A percentile compares a stretch with the other conserved stretches of the same genome.
Conservation (phyloP, 2,797 vertebrate genomes). For the Scomberomorus guttatus region DNA sequence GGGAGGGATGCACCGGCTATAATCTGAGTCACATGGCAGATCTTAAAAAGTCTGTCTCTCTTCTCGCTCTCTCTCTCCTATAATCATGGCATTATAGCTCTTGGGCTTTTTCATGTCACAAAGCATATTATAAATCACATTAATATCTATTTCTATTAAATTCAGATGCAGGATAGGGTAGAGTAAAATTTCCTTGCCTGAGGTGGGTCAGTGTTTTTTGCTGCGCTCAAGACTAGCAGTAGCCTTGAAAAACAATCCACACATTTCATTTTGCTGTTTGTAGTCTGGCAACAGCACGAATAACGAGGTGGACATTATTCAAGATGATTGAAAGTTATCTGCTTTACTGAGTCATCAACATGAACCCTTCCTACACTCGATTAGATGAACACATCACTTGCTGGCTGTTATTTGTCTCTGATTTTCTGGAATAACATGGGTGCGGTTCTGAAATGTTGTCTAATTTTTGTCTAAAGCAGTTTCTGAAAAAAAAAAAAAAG, state of each 20-base stretch:
- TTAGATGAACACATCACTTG: background rate
- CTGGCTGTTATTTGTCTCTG: slow-evolving; percentile 4
- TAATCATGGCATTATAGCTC: slow-evolving; percentile 64
- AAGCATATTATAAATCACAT: slow-evolving; percentile 29
- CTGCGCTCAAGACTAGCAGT: background rate
- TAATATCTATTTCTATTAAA: slow-evolving; percentile 43
- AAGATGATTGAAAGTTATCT: background rate
- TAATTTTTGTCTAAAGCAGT: background rate
- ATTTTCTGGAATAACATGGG: slow-evolving; percentile 33
- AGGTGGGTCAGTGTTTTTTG: background rate
- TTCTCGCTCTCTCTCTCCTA: slow-evolving; percentile 52
- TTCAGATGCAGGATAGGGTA: slow-evolving; percentile 12
- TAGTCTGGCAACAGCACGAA: background rate
- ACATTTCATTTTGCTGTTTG: slow-evolving; percentile 13
- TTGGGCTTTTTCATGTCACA: slow-evolving; percentile 25
- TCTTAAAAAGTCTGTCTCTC: slow-evolving; percentile 72
- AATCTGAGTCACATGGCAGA: slow-evolving; percentile 83
- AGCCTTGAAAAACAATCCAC: slow-evolving; percentile 37
- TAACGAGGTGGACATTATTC: slow-evolving; percentile 6
- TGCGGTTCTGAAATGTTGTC: slow-evolving; percentile 21
- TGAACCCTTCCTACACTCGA: background rate
- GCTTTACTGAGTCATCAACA: slow-evolving; percentile 22
- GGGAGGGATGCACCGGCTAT: slow-evolving; percentile 66
- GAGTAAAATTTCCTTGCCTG: background rate
- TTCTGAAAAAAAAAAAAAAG: background rate